Percentiles rank a stretch among this genome's conserved stretches.
These are phyloP conservation scores for Puma concolor DNA, from an alignment of 2,113 vertebrate species.

Conservation along the genomic window DNA sequence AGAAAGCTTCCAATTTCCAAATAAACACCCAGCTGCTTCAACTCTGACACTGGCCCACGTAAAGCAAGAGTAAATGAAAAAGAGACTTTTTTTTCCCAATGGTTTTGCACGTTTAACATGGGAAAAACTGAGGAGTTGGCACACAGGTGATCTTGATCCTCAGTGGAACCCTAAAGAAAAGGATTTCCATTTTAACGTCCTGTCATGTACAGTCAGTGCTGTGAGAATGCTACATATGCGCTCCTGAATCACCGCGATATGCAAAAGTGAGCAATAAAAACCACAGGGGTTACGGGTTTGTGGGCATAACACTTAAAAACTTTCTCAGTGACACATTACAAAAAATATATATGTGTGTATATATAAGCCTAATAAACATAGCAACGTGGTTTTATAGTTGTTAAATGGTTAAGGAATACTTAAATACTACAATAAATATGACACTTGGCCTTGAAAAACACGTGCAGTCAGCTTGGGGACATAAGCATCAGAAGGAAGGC, in stretches of 20 bases:
- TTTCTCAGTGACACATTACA: neutral
- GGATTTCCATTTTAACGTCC: neutral
- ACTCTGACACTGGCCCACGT: neutral
- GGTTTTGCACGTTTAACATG: neutral
- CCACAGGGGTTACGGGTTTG: neutral
- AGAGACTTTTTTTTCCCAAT: neutral
- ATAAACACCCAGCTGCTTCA: neutral
- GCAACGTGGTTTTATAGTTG: neutral
- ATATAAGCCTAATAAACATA: neutral
- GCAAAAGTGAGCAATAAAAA: slow-evolving; percentile 7
- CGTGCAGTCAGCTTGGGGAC: neutral
- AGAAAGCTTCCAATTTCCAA: neutral
- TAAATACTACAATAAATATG: neutral
- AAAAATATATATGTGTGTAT: neutral
- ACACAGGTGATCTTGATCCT: neutral
- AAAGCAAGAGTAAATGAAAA: neutral
- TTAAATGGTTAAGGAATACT: neutral
- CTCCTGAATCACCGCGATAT: neutral
- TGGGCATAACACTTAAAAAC: neutral
- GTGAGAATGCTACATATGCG: neutral
- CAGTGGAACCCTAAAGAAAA: neutral
- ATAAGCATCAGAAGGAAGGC: neutral
- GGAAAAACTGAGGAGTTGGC: neutral
- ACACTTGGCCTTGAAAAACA: neutral
- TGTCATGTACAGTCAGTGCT: neutral